phyloP scores from a whole-genome alignment of 2,888 invertebrate species.

The Sarcophaga variegata region DNA sequence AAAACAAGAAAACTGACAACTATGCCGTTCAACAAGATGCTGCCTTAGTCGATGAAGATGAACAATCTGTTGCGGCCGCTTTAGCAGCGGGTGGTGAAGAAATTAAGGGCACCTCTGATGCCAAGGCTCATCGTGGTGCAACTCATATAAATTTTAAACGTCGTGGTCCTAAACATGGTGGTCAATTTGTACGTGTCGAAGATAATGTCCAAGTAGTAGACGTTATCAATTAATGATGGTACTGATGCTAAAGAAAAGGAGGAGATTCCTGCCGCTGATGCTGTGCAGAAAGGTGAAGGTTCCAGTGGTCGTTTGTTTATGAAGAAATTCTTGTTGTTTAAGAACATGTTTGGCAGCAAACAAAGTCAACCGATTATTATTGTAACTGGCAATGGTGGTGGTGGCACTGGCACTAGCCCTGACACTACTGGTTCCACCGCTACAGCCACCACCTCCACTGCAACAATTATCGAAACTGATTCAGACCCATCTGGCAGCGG shows the following conservation, averaged over 20 bases:
- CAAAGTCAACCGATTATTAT: conserved; percentile 76
- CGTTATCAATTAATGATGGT: conserved; percentile 14
- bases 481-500: conserved; percentile 70
- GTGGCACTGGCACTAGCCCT: conserved; percentile 2
- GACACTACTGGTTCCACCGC: conserved; percentile 63
- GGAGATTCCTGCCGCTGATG: background rate
- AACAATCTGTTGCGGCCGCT: conserved; percentile 73
- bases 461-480: conserved; percentile 70
- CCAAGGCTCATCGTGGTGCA: conserved; percentile 71
- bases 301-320: conserved; percentile 78
- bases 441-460: conserved; percentile 60
- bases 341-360: conserved; percentile 73
- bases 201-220: background rate
- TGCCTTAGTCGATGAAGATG: conserved; percentile 67
- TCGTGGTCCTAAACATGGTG: conserved; percentile 72
- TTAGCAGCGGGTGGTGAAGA: conserved; percentile 74
- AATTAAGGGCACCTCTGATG: conserved; percentile 72
- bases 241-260: conserved; percentile 14
- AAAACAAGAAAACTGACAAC: background rate
- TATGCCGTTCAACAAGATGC: conserved; percentile 37
- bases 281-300: conserved; percentile 71
- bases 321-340: conserved; percentile 74
- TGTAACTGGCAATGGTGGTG: conserved; percentile 72
- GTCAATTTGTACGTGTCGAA: conserved; percentile 74
- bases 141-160: conserved; percentile 74